Percentiles rank a stretch among this genome's conserved stretches.
Conservation (phyloP, 2,113 vertebrate genomes). For the Aphyosemion australe region DNA sequence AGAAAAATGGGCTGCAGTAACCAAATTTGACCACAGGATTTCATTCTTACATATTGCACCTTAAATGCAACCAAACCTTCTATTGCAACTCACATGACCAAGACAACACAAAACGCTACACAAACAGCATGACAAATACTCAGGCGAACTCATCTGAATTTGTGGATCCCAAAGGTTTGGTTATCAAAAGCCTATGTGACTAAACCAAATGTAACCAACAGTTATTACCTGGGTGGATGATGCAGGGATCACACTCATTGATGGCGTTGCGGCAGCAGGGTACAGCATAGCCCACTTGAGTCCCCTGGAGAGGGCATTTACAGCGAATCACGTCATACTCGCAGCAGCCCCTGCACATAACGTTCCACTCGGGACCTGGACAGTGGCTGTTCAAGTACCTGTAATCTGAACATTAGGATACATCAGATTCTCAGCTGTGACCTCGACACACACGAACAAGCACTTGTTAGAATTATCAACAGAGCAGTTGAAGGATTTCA, state of each 20-base stretch:
- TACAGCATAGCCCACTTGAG: slow-evolving; percentile 92
- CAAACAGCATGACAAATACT: too few species aligned
- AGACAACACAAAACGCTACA: too few species aligned
- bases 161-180: too few species aligned
- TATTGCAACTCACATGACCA: too few species aligned
- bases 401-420: slow-evolving; percentile 82
- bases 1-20: too few species aligned
- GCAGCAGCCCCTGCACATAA: slow-evolving; percentile 95
- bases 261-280: slow-evolving; percentile 96
- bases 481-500: too few species aligned
- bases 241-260: slow-evolving; percentile 94
- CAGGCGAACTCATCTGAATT: too few species aligned
- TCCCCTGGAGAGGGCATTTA: slow-evolving; percentile 88
- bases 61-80: too few species aligned
- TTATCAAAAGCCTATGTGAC: neutral
- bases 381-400: slow-evolving; percentile 91
- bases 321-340: slow-evolving; percentile 95
- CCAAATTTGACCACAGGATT: too few species aligned
- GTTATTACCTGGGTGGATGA: slow-evolving; percentile 91
- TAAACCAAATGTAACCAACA: neutral
- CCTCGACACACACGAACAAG: neutral
- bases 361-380: slow-evolving; percentile 94
- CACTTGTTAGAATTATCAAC: too few species aligned
- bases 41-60: too few species aligned
- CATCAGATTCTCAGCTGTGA: neutral